Evolutionary conservation across 2,113 vertebrate genomes (phyloP).

Genomic region (Brachyistius frenatus): DNA sequence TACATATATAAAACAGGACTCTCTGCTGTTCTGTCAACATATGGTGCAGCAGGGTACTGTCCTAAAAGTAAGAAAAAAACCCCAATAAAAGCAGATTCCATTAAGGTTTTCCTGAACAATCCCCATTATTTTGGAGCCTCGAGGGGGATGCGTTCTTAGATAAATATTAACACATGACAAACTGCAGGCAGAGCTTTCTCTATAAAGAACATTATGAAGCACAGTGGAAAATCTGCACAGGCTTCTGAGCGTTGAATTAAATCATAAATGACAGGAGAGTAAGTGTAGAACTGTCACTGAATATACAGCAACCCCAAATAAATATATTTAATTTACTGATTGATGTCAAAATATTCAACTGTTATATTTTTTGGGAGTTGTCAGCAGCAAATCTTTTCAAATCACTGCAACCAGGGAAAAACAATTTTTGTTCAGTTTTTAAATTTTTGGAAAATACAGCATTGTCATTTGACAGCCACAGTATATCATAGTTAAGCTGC

Average conservation of each 20-base stretch:
- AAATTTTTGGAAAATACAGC: conserved; percentile 7
- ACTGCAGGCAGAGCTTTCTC: conserved; percentile 47
- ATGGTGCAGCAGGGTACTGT: conserved; percentile 40
- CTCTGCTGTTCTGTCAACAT: conserved; percentile 19
- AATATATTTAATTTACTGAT: neutral
- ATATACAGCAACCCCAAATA: neutral
- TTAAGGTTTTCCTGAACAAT: conserved; percentile 47
- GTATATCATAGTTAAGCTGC: conserved; percentile 31
- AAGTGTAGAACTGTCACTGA: neutral
- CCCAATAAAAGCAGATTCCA: conserved; percentile 41
- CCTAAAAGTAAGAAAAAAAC: conserved; percentile 18
- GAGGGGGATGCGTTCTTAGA: conserved; percentile 37
- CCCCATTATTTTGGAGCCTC: conserved; percentile 39
- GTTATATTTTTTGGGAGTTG: neutral
- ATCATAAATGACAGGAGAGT: conserved; percentile 5
- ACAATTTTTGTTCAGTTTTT: conserved; percentile 16
- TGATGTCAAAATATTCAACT: neutral
- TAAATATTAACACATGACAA: conserved; percentile 75
- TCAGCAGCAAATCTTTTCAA: neutral
- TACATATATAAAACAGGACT: conserved; percentile 12
- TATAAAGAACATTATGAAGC: conserved; percentile 45
- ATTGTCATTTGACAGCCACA: conserved; percentile 42
- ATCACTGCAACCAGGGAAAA: neutral
- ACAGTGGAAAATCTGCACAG: conserved; percentile 9
- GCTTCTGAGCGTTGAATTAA: conserved; percentile 12